Evolutionary conservation across 2,113 vertebrate genomes (phyloP).

Genomic region (Burhinus bistriatus): DNA sequence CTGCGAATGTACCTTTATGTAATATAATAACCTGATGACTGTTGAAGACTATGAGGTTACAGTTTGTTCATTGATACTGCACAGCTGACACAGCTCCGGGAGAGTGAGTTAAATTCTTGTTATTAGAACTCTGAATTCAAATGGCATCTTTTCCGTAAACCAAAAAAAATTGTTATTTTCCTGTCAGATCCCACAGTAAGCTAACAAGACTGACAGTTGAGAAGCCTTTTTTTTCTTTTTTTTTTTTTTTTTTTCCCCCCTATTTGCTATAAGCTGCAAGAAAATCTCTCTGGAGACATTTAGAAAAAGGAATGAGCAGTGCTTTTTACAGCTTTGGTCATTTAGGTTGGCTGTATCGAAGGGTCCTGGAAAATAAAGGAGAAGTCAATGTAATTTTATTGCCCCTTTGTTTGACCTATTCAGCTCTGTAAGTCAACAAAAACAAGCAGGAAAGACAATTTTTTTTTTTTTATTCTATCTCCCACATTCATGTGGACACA

Average conservation of each 20-base stretch:
- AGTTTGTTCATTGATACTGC: background rate
- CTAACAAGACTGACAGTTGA: background rate
- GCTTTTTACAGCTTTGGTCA: background rate
- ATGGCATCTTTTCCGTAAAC: background rate
- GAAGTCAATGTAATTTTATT: background rate
- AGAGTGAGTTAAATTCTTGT: background rate
- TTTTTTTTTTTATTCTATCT: background rate
- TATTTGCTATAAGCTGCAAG: background rate
- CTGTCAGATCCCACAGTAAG: background rate
- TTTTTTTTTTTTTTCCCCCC: accelerated
- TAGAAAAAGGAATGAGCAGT: background rate
- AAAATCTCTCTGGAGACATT: background rate
- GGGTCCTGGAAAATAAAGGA: background rate
- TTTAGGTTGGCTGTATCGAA: background rate
- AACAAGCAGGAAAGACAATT: background rate
- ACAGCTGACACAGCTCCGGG: background rate
- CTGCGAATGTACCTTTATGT: background rate
- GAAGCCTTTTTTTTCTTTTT: background rate
- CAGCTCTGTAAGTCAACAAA: background rate
- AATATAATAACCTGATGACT: background rate
- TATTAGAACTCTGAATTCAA: background rate
- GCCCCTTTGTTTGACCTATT: background rate
- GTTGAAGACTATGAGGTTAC: background rate
- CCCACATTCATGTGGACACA: background rate
- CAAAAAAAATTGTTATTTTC: background rate